Evolutionary conservation across 2,113 vertebrate species (phyloP).

Genomic region (Hydrochoerus hydrochaeris): DNA sequence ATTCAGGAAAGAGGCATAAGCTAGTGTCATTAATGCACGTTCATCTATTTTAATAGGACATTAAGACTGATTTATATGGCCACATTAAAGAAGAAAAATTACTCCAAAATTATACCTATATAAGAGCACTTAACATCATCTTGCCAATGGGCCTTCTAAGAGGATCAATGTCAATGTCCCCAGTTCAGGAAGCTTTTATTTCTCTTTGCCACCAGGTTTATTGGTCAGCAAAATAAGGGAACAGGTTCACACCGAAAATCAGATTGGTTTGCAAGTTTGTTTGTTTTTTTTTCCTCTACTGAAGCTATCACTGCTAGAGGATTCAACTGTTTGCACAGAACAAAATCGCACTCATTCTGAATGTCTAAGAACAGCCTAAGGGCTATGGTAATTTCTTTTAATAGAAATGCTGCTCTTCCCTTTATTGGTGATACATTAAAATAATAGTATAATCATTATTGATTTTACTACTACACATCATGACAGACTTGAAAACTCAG

Average conservation of each 20-base stretch:
- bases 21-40: slow-evolving; percentile 62
- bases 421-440: slow-evolving; percentile 30
- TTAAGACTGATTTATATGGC: slow-evolving; percentile 61
- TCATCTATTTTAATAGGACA: slow-evolving; percentile 55
- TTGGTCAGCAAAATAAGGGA: not conserved
- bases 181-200: slow-evolving; percentile 12
- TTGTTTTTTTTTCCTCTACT: not conserved
- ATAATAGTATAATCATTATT: slow-evolving; percentile 35
- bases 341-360: not conserved
- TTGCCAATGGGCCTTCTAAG: slow-evolving; percentile 46
- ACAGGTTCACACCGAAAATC: not conserved
- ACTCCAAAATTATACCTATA: slow-evolving; percentile 43
- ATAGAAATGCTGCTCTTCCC: slow-evolving; percentile 1
- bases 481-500: not conserved
- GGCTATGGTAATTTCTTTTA: slow-evolving; percentile 50
- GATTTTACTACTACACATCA: slow-evolving; percentile 35
- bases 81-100: slow-evolving; percentile 61
- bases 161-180: not conserved
- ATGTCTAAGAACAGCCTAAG: slow-evolving; percentile 37
- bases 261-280: not conserved
- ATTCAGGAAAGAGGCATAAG: slow-evolving; percentile 46
- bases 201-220: not conserved
- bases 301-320: not conserved
- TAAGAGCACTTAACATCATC: slow-evolving; percentile 16
- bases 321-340: not conserved